Evolutionary conservation across 1,140 invertebrate genomes (phyloP).

Genomic region (Drosophila rufa): DNA sequence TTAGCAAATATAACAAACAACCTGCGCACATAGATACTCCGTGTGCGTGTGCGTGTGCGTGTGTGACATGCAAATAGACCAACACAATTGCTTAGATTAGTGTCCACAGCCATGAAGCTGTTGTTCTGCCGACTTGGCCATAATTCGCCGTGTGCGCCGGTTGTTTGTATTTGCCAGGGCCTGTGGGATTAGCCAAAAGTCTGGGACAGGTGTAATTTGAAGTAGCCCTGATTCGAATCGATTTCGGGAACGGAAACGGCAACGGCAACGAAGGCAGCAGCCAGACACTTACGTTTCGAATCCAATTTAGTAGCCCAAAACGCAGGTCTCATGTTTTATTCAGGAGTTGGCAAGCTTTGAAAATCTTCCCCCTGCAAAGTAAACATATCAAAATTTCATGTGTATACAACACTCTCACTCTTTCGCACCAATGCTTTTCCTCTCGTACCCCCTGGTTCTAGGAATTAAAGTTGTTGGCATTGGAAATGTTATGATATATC

Average conservation of each 20-base stretch:
- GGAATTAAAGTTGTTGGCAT: slow-evolving; percentile 44
- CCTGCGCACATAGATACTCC: slow-evolving; percentile 34
- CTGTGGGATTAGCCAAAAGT: slow-evolving; percentile 45
- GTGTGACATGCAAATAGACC: slow-evolving; percentile 52
- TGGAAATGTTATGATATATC: neutral
- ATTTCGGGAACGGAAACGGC: slow-evolving; percentile 30
- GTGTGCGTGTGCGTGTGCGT: slow-evolving; percentile 30
- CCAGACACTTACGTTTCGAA: slow-evolving; percentile 42
- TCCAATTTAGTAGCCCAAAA: slow-evolving; percentile 45
- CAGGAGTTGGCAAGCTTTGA: slow-evolving; percentile 25
- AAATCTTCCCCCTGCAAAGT: slow-evolving; percentile 27
- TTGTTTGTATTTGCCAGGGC: slow-evolving; percentile 21
- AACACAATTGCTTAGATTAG: slow-evolving; percentile 73
- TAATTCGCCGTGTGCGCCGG: slow-evolving; percentile 26
- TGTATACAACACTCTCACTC: slow-evolving; percentile 39
- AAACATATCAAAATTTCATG: slow-evolving; percentile 52
- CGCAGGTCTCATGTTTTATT: slow-evolving; percentile 58
- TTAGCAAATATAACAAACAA: slow-evolving; percentile 79
- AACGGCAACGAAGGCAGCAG: slow-evolving; percentile 6
- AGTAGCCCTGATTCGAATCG: slow-evolving; percentile 51
- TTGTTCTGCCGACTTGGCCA: slow-evolving; percentile 34
- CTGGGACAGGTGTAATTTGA: slow-evolving; percentile 57
- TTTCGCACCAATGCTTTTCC: slow-evolving; percentile 13
- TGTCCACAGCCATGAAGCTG: slow-evolving; percentile 32
- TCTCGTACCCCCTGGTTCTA: neutral